These are phyloP conservation scores for Seladonia tumulorum DNA, from an alignment of 2,888 invertebrate genomes.

Conservation along the genomic window DNA sequence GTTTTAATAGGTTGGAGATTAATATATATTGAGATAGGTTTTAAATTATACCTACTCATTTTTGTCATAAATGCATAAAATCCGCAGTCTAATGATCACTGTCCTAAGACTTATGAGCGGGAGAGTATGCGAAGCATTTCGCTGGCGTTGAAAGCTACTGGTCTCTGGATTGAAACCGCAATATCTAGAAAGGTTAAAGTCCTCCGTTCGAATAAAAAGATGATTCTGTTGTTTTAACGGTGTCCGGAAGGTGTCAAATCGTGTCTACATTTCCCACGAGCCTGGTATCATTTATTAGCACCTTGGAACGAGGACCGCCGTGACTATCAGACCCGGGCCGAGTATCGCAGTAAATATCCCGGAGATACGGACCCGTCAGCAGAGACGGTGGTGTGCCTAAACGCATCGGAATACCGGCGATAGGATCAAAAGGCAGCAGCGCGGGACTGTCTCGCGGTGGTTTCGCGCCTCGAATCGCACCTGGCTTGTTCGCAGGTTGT, in stretches of 20 bases:
- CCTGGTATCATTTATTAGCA: background rate
- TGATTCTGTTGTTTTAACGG: background rate
- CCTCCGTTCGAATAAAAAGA: background rate
- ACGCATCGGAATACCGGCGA: conserved; percentile 45
- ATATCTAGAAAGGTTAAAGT: background rate
- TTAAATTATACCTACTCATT: too few species aligned
- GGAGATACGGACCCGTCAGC: background rate
- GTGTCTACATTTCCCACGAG: background rate
- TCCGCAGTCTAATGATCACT: too few species aligned
- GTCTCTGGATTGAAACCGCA: too few species aligned
- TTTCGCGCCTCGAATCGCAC: conserved; percentile 64
- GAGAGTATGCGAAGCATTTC: too few species aligned
- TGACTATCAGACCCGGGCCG: background rate
- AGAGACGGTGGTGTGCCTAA: conserved; percentile 35
- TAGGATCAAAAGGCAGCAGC: conserved; percentile 56
- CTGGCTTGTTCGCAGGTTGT: conserved; percentile 56
- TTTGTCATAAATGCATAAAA: too few species aligned
- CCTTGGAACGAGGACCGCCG: background rate
- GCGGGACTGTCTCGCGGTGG: conserved; percentile 55
- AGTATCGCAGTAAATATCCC: background rate
- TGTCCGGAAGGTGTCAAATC: background rate
- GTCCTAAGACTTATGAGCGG: too few species aligned
- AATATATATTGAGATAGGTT: too few species aligned
- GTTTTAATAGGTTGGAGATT: too few species aligned
- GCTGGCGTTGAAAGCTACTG: too few species aligned